phyloP scores from a whole-genome alignment of 2,113 vertebrate genomes.

The Perca schrenkii region DNA sequence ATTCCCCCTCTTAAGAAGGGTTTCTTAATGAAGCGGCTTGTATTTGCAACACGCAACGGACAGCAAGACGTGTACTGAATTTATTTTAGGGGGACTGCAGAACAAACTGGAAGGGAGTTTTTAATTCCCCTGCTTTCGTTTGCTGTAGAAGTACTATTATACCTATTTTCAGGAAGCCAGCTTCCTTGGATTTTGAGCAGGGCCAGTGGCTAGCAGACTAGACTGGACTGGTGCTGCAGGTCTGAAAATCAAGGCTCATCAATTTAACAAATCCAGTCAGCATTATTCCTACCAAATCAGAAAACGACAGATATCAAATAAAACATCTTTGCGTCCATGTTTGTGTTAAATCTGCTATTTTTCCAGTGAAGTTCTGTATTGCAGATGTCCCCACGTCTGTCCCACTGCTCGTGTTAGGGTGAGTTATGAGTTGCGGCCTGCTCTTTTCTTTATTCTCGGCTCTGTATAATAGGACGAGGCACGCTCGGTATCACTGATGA shows the following conservation, averaged over 20 bases:
- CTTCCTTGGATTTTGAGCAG: conserved; percentile 17
- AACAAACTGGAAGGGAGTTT: not conserved
- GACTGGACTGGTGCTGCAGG: conserved; percentile 23
- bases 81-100: not conserved
- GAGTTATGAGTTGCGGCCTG: conserved; percentile 23
- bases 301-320: not conserved
- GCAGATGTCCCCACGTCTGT: not conserved
- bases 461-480: conserved; percentile 3
- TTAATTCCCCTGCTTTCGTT: not conserved
- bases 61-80: not conserved
- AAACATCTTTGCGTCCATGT: not conserved
- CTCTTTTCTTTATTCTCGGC: not conserved
- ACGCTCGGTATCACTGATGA: not conserved
- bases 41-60: not conserved
- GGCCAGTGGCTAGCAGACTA: conserved; percentile 18
- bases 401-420: conserved; percentile 21
- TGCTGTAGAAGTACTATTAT: conserved; percentile 12
- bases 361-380: conserved; percentile 1
- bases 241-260: not conserved
- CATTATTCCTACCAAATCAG: not conserved
- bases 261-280: not conserved
- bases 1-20: not conserved
- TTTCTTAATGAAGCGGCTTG: not conserved
- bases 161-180: conserved; percentile 16
- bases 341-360: not conserved